Conservation (phyloP, 2,113 vertebrate genomes). For the Chaetops frenatus region DNA sequence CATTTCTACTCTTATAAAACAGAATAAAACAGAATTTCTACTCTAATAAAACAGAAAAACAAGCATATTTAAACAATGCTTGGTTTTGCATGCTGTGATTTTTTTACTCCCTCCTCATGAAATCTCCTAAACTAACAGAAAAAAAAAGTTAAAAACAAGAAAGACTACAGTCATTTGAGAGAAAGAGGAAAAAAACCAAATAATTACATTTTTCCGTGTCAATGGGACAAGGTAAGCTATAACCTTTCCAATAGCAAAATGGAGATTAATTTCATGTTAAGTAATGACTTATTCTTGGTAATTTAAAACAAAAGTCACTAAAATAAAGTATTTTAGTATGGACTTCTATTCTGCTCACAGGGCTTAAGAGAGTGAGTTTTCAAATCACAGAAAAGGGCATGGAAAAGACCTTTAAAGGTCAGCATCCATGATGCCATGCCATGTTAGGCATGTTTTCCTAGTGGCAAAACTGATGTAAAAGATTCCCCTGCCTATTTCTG, state of each 20-base stretch:
- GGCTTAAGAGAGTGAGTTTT: not conserved
- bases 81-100: not conserved
- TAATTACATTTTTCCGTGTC: not conserved
- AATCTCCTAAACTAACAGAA: not conserved
- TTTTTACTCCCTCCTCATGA: not conserved
- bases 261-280: conserved; percentile 19
- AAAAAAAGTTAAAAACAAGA: not conserved
- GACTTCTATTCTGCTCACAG: not conserved
- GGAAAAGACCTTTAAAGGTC: not conserved
- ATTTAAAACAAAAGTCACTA: not conserved
- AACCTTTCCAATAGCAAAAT: not conserved
- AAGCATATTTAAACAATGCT: not conserved
- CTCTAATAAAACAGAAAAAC: not conserved
- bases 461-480: not conserved
- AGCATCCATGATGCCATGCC: not conserved
- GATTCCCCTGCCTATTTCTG: not conserved
- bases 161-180: not conserved
- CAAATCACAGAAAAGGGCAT: not conserved
- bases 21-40: not conserved
- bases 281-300: not conserved
- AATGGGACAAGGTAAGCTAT: not conserved
- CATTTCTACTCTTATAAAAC: not conserved
- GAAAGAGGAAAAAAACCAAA: not conserved
- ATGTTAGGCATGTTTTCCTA: not conserved
- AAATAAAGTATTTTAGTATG: not conserved